These are phyloP conservation scores for Vanacampus margaritifer DNA, from an alignment of 2,113 vertebrate genomes.

Conservation along the genomic window DNA sequence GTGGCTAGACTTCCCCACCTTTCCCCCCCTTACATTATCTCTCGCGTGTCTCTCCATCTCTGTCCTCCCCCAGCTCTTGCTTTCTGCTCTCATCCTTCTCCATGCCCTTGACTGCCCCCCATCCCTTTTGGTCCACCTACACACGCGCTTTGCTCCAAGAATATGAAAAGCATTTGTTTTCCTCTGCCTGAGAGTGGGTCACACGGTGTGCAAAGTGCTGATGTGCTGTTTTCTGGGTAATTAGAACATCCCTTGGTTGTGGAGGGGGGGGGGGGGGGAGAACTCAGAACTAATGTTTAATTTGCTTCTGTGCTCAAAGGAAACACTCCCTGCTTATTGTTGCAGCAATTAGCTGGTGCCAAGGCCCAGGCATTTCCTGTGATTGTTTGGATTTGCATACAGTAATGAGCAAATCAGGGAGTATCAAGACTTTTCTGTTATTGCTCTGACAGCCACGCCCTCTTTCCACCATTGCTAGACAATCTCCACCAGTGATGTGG, in stretches of 20 bases:
- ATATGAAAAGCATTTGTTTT: slow-evolving; percentile 68
- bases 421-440: slow-evolving; percentile 12
- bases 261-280: slow-evolving; percentile 28
- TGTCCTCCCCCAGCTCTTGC: slow-evolving; percentile 53
- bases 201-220: slow-evolving; percentile 66
- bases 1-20: slow-evolving; percentile 50
- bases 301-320: slow-evolving; percentile 70
- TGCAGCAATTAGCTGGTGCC: slow-evolving; percentile 69
- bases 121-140: slow-evolving; percentile 25
- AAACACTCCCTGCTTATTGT: slow-evolving; percentile 73
- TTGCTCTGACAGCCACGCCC: slow-evolving; percentile 8
- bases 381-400: slow-evolving; percentile 76
- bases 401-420: slow-evolving; percentile 57
- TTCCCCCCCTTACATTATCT: slow-evolving; percentile 50
- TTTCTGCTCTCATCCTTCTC: slow-evolving; percentile 40
- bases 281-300: slow-evolving; percentile 72
- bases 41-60: slow-evolving; percentile 45
- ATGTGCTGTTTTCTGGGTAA: slow-evolving; percentile 72
- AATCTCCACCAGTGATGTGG: slow-evolving; percentile 51
- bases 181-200: slow-evolving; percentile 49
- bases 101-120: slow-evolving; percentile 41
- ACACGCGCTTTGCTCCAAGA: slow-evolving; percentile 31
- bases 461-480: not conserved
- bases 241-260: slow-evolving; percentile 72
- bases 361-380: slow-evolving; percentile 73